Base-by-base conservation (phyloP, 2,888 invertebrate species). In the Spisula solida region DNA sequence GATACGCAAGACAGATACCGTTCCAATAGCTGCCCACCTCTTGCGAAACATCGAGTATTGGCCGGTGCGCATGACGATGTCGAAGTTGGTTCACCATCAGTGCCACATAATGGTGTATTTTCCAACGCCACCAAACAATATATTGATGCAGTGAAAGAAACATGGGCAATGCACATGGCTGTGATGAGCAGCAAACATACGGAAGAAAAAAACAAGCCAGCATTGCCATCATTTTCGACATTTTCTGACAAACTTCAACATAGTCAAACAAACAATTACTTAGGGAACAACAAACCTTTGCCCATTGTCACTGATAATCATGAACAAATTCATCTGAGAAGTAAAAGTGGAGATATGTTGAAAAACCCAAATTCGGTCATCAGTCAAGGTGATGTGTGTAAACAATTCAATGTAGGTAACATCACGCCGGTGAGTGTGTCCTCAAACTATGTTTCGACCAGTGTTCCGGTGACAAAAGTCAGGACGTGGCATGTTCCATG, bases 11-110 rank as follows among this genome's bases (percentile, higher is more conserved):
- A 88, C 18, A 87, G 91, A 84, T 80, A 86, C 48, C 82, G 91
- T 4, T 86, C 89, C 6, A 88, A 83, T 51, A 91, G 91, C 47
- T 91, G 91, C 47, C 91, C 91, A n/a, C 91, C 91, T n/a, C 87
- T 80, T 25, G 25, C 88, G 31, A 82, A 82, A 56, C 51, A 84
- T 84, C 78, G 47, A 16, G 18, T 48, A 14, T 10, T 60, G 20
- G 34, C 51, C 2, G 29, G 18, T 18, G 14, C 5, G 5, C 14
- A 8, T 12, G 18, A 34, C 25, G 31, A 75, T 5, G 20, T 14
- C 18, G 18, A 75, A 31, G 81, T 79, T 56, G 48, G 60, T 12
- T 20, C 56, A 16, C 31, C 51, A 25, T 31, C 79, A 16, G 31
- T 81, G 6, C 47, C 41, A 14, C 82, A 82, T 20, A 89, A 82